phyloP scores from a whole-genome alignment of 2,888 invertebrate genomes.

The Acanthosepion pharaonis region DNA sequence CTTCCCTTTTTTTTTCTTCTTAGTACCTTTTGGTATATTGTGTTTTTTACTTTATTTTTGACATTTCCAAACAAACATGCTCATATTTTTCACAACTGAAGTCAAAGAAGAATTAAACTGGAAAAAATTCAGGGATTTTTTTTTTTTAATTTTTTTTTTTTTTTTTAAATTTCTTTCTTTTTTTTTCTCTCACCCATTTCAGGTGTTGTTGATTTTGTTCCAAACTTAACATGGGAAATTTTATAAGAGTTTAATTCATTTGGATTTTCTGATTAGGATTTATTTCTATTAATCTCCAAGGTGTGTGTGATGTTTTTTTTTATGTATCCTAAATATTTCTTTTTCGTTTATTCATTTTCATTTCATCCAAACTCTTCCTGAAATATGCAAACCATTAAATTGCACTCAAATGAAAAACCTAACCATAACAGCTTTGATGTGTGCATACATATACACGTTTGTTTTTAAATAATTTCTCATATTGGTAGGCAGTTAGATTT shows the following conservation, averaged over 20 bases:
- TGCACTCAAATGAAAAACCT: background rate
- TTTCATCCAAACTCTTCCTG: background rate
- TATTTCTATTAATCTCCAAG: background rate
- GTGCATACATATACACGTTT: background rate
- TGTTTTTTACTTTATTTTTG: background rate
- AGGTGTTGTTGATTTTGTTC: background rate
- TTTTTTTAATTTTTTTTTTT: background rate
- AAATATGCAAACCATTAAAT: background rate
- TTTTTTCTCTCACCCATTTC: background rate
- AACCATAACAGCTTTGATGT: background rate
- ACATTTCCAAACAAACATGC: background rate
- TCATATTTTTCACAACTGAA: background rate
- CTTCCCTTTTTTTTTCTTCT: background rate
- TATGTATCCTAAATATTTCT: background rate
- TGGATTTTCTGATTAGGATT: background rate
- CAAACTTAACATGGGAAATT: background rate
- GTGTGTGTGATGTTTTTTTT: background rate
- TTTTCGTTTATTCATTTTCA: background rate
- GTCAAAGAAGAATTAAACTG: background rate
- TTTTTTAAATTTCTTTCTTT: background rate
- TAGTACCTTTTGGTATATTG: background rate
- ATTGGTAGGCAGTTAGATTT: no score
- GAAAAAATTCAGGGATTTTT: background rate
- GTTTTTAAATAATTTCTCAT: no score
- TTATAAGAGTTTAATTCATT: background rate